These are phyloP conservation scores for Agrotis ipsilon DNA, from an alignment of 2,888 invertebrate species.

Conservation along the genomic window DNA sequence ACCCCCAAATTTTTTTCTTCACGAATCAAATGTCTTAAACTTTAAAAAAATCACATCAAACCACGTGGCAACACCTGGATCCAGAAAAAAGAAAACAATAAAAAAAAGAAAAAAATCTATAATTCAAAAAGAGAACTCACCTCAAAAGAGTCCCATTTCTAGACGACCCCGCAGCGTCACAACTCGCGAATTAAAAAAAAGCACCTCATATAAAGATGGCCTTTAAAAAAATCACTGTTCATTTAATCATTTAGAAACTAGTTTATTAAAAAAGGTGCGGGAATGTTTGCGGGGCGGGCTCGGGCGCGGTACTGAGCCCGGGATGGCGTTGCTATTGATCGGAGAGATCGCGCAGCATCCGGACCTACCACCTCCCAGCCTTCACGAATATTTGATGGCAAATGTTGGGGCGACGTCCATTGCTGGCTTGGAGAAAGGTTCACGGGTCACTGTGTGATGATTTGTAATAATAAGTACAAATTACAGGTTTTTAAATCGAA, in stretches of 20 bases:
- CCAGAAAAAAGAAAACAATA: background rate
- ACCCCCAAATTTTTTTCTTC: slow-evolving; percentile 17
- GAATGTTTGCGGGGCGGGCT: slow-evolving; percentile 57
- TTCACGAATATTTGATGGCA: slow-evolving; percentile 46
- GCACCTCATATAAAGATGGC: slow-evolving; percentile 48
- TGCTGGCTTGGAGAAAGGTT: slow-evolving; percentile 56
- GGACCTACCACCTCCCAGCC: slow-evolving; percentile 63
- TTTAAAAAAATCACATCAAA: background rate
- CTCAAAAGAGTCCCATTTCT: slow-evolving; percentile 82
- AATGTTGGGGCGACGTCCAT: slow-evolving; percentile 63
- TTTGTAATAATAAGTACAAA: background rate
- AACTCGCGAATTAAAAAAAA: slow-evolving; percentile 53
- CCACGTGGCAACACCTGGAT: background rate
- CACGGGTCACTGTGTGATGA: background rate
- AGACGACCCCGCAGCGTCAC: slow-evolving; percentile 71
- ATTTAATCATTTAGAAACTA: slow-evolving; percentile 53
- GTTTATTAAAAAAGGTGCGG: slow-evolving; percentile 53
- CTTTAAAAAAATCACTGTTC: slow-evolving; percentile 51
- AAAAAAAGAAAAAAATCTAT: background rate
- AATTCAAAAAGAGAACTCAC: slow-evolving; percentile 68
- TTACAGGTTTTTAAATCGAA: no score
- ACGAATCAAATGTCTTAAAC: background rate
- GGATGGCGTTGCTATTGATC: slow-evolving; percentile 80
- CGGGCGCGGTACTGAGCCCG: slow-evolving; percentile 78
- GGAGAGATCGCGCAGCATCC: slow-evolving; percentile 84